Base-by-base conservation (phyloP, 2,888 invertebrate genomes). In the Phorcus lineatus region DNA sequence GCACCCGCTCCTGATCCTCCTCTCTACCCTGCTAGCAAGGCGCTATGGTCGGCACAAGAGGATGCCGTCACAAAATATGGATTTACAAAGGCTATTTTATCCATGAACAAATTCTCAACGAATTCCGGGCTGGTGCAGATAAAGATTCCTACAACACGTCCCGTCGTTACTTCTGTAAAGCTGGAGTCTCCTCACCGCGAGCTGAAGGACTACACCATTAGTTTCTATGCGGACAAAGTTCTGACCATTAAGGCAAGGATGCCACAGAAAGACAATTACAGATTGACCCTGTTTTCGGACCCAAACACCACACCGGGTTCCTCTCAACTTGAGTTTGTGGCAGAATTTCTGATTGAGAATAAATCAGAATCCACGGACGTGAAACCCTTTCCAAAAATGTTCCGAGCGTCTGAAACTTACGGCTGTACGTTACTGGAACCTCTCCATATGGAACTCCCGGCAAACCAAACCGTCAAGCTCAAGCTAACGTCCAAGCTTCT, bases 391-490 rank as follows among this genome's bases (percentile, higher is more conserved):
- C 85, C 85, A 67, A 81, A 81, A 24, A 83, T 84, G 24, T 84
- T 84, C 52, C 82, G 83, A n/a, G 83, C 83, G 2, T 82, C 85
- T 13, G 67, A 84, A 57, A 80, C 80, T 9, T 55, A 83, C 17
- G 79, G 84, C 66, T 85, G 85, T 67, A 77, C 82, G 3, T 66
- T 85, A 40, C 84, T 82, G 53, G 83, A 85, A 55, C 85, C 85
- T 4, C 54, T 85, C 11, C 83, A 83, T 82, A 84, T 81, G 66
- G 84, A 85, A 75, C 76, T 85, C 9, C 85, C 85, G 0, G 81
- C 85, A 2, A 82, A 85, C 52, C 83, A 83, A 11, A 78, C 70
- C 16, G 82, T 84, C 11, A 78, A 77, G 9, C 67, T 85, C 4
- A 79, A 84, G 0, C 74, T 85, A 17, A 80, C 81, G 0, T 85